Evolutionary conservation across 2,797 vertebrate species (phyloP), one percentile per base, ranked within the genome.

Genomic region (Petrocephalus schoutedeni): DNA sequence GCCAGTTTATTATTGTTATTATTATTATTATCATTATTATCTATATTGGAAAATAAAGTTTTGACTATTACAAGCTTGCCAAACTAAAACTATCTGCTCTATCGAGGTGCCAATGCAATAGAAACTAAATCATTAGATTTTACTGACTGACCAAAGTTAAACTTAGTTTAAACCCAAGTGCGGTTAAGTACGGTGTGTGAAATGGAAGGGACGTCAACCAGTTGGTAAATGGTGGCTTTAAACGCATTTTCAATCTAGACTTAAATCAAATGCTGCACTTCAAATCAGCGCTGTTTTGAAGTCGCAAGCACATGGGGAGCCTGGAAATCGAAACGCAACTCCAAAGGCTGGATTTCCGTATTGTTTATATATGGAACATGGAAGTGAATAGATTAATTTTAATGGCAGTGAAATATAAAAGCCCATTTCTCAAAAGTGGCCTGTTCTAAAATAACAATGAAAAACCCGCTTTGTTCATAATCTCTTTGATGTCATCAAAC

Each of bases 331-430:
- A 87, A 86, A 54, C 80, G n/a, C 19, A 64, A 58, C 88, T 89
- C 92, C 90, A 92, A 91, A 93, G 90, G 54, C 87, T 80, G 19
- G 88, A 51, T 87, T 90, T 88, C 57, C 87, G 90, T 89, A 89
- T 91, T 89, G 89, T 90, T 92, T 89, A 89, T 90, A 88, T 89
- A 80, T 83, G 89, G 86, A 85, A 90, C 89, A 92, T 89, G n/a
- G 85, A 92, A 91, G 85, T 71, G 88, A 91, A 88, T 74, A 92
- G 87, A 92, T 86, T 87, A 19, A 88, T 91, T 90, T 92, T 90
- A 92, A 90, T 89, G 89, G 89, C 59, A 87, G 88, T 85, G 45
- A 89, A 90, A 89, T 90, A 90, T 91, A 88, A 92, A 93, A 91
- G 90, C 49, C 85, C 88, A 58, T 86, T 86, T 57, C 88, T 91